These are phyloP conservation scores for Ectemnius lituratus DNA, from an alignment of 2,888 invertebrate genomes.

Conservation along the genomic window DNA sequence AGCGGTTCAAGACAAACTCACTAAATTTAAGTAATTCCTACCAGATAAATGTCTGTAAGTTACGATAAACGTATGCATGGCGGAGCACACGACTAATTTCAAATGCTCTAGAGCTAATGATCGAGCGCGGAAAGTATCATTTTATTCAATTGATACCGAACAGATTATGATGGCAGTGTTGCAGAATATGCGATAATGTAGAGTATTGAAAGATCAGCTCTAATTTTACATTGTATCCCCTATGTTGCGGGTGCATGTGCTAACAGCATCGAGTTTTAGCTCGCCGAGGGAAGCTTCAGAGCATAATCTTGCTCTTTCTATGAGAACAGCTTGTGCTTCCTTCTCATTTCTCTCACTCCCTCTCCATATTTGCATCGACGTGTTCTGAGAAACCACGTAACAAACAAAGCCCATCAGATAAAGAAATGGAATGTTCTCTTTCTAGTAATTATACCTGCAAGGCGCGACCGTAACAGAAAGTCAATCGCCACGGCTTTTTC, in stretches of 20 bases:
- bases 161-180: too few relatives aligned
- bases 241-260: constrained; percentile 20
- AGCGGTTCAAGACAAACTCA: too few relatives aligned
- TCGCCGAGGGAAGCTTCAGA: constrained; percentile 62
- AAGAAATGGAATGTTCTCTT: background rate
- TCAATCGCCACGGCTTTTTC: constrained; percentile 95
- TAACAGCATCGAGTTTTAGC: constrained; percentile 30
- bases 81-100: too few relatives aligned
- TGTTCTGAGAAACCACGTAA: constrained; percentile 74
- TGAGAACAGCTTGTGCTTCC: constrained; percentile 81
- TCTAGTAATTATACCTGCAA: constrained; percentile 83
- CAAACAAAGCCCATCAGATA: background rate
- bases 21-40: too few relatives aligned
- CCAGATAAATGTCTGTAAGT: too few relatives aligned
- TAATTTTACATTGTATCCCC: background rate
- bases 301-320: constrained; percentile 81
- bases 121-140: too few relatives aligned
- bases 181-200: too few relatives aligned
- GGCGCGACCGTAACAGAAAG: constrained; percentile 98
- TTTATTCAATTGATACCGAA: too few relatives aligned
- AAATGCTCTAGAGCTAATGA: too few relatives aligned
- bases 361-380: constrained; percentile 82
- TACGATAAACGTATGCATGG: too few relatives aligned
- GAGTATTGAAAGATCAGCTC: too few relatives aligned
- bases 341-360: constrained; percentile 81